Conservation (phyloP, 2,888 invertebrate species). For the Zele albiditarsus region DNA sequence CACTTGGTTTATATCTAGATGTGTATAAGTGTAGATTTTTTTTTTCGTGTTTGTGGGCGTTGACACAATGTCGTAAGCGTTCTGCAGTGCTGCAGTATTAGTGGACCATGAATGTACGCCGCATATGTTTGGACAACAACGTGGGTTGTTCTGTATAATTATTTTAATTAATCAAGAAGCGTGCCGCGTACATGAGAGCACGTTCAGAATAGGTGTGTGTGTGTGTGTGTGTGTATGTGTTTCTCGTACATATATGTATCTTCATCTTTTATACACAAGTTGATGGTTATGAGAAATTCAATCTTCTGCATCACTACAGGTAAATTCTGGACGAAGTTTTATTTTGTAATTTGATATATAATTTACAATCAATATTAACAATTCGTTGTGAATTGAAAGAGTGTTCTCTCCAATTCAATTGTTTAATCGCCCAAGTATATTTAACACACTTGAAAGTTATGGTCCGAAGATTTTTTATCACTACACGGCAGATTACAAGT, state of each 20-base stretch:
- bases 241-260: neutral
- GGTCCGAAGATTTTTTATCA: no score
- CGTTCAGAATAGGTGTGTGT: constrained; percentile 60
- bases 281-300: neutral
- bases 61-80: constrained; percentile 24
- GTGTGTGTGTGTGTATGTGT: constrained; percentile 37
- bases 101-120: constrained; percentile 47
- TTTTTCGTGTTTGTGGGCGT: constrained; percentile 52
- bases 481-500: no score
- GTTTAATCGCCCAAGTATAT: no score
- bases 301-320: neutral
- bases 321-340: no score
- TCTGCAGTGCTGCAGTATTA: constrained; percentile 6
- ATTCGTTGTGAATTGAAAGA: no score
- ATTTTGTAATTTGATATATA: no score
- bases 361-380: no score
- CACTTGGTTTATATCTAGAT: neutral
- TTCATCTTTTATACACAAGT: neutral
- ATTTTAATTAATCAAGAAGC: constrained; percentile 70
- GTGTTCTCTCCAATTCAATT: no score
- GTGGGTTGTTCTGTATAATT: constrained; percentile 64
- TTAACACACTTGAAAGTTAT: no score
- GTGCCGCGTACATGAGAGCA: constrained; percentile 65
- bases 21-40: constrained; percentile 48
- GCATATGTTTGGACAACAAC: constrained; percentile 62